Evolutionary conservation across 2,888 invertebrate species (phyloP).

Genomic region (Drosophila suboccidentalis): DNA sequence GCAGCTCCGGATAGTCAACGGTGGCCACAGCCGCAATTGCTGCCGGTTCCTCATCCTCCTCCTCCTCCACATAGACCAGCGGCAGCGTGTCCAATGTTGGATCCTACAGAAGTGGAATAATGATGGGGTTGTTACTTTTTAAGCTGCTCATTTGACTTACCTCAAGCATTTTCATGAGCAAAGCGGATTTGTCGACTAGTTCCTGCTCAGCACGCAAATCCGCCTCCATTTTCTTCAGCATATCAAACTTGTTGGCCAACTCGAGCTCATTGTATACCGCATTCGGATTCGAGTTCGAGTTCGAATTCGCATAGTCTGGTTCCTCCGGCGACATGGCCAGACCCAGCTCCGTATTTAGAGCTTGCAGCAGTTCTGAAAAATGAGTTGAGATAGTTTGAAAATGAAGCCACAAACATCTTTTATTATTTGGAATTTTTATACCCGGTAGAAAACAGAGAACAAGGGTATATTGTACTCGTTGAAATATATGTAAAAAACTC

Average conservation of each 20-base stretch:
- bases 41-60: slow-evolving; percentile 77
- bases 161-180: slow-evolving; percentile 85
- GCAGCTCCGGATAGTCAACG: slow-evolving; percentile 62
- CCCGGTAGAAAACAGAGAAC: background rate
- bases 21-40: slow-evolving; percentile 28
- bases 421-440: slow-evolving; percentile 44
- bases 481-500: background rate
- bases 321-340: slow-evolving; percentile 56
- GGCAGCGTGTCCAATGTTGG: slow-evolving; percentile 84
- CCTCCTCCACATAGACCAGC: slow-evolving; percentile 84
- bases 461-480: background rate
- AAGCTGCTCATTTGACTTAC: slow-evolving; percentile 60
- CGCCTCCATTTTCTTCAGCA: slow-evolving; percentile 82
- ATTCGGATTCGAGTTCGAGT: slow-evolving; percentile 69
- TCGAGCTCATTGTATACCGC: slow-evolving; percentile 82
- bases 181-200: slow-evolving; percentile 84
- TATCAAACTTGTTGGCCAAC: slow-evolving; percentile 80
- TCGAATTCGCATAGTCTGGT: slow-evolving; percentile 76
- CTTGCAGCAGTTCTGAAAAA: slow-evolving; percentile 76
- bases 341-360: slow-evolving; percentile 78
- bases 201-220: slow-evolving; percentile 85
- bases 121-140: background rate
- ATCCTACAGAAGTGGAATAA: slow-evolving; percentile 65
- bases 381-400: background rate
- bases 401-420: slow-evolving; percentile 23